Conservation (phyloP, 2,113 vertebrate genomes). For the Dasyprocta punctata region DNA sequence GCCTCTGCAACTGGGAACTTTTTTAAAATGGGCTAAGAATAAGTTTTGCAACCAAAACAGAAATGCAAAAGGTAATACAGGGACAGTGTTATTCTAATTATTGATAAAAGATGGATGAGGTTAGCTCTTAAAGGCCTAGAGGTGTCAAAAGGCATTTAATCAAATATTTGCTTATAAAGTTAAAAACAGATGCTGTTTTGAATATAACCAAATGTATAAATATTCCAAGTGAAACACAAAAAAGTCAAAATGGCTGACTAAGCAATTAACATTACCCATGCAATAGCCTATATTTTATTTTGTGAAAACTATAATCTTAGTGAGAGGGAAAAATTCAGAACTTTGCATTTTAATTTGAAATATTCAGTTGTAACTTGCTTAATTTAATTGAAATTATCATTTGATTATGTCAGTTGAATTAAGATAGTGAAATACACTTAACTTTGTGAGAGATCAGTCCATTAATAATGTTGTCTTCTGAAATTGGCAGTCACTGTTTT, state of each 20-base stretch:
- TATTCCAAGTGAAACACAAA: slow-evolving; percentile 27
- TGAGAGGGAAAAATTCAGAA: not conserved
- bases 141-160: not conserved
- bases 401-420: not conserved
- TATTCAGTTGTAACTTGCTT: not conserved
- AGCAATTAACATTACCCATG: not conserved
- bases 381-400: not conserved
- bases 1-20: slow-evolving; percentile 23
- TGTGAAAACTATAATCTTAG: not conserved
- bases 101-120: not conserved
- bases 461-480: not conserved
- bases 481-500: not conserved
- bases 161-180: not conserved
- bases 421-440: not conserved
- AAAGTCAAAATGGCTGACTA: not conserved
- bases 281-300: not conserved
- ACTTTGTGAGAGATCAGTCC: not conserved
- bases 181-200: not conserved
- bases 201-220: not conserved
- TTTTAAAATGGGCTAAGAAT: not conserved
- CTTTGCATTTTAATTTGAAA: not conserved
- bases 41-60: slow-evolving; percentile 39
- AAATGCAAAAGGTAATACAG: not conserved
- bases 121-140: not conserved
- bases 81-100: slow-evolving; percentile 21